These are phyloP conservation scores for Acanthisitta chloris DNA, from an alignment of 2,113 vertebrate species.

Conservation along the genomic window DNA sequence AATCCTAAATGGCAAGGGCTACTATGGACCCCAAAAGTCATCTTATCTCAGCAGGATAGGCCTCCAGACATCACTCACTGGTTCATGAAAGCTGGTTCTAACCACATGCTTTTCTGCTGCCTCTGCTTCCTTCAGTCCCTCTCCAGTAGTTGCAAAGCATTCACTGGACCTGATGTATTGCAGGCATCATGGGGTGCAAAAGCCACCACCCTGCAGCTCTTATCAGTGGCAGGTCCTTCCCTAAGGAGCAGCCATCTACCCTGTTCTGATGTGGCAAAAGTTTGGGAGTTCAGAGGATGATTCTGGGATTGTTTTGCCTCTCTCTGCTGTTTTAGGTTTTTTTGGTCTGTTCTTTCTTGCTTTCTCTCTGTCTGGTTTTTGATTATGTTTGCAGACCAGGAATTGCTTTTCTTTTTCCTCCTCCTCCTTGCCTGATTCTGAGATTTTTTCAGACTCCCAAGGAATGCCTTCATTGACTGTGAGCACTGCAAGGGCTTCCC, in stretches of 20 bases:
- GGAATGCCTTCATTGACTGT: neutral
- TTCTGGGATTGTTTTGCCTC: neutral
- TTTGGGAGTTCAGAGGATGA: neutral
- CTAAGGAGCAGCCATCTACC: neutral
- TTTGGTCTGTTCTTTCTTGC: neutral
- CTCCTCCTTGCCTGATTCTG: neutral
- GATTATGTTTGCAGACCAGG: neutral
- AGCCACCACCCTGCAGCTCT: neutral
- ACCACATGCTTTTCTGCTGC: neutral
- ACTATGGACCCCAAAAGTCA: accelerated
- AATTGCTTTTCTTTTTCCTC: neutral
- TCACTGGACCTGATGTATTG: neutral
- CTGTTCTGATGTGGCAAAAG: neutral
- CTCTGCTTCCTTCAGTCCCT: neutral
- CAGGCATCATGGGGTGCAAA: neutral
- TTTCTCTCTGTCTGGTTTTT: neutral
- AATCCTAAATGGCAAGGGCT: neutral
- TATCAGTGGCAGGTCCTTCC: neutral
- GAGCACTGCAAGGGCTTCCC: accelerated
- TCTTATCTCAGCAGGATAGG: neutral
- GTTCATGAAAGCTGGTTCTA: neutral
- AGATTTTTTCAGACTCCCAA: neutral
- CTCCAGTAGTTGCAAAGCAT: neutral
- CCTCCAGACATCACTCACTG: accelerated
- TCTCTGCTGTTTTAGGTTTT: neutral